A percentile compares a stretch with the other conserved stretches of the same genome.
Evolutionary conservation across 2,113 vertebrate genomes (phyloP).

Genomic region (Eublepharis macularius): DNA sequence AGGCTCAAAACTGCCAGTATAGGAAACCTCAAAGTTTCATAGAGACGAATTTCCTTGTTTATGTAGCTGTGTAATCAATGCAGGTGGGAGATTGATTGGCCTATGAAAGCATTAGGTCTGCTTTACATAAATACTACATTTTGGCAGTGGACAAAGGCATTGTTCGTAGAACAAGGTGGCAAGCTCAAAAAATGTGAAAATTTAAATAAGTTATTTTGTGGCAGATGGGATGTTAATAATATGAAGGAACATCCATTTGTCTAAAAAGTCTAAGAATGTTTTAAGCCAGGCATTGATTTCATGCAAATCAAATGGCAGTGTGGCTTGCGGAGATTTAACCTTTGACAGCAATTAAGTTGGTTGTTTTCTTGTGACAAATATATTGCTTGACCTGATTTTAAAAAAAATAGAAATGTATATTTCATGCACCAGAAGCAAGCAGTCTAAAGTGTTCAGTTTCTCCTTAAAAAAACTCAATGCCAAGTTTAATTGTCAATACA

Average conservation of each 20-base stretch:
- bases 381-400: too few relatives aligned
- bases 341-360: conserved; percentile 38
- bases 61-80: conserved; percentile 50
- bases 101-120: conserved; percentile 49
- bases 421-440: too few relatives aligned
- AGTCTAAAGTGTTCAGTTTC: too few relatives aligned
- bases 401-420: too few relatives aligned
- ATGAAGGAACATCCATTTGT: conserved; percentile 47
- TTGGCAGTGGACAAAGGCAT: conserved; percentile 62
- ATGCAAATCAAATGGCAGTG: conserved; percentile 57
- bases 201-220: conserved; percentile 50
- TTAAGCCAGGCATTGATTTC: conserved; percentile 53
- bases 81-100: conserved; percentile 51
- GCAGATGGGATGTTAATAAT: conserved; percentile 52
- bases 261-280: conserved; percentile 44
- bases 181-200: conserved; percentile 52
- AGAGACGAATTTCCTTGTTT: conserved; percentile 62
- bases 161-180: conserved; percentile 49
- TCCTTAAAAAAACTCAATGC: too few relatives aligned
- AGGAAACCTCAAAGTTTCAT: conserved; percentile 60
- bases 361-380: conserved; percentile 11
- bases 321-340: conserved; percentile 46
- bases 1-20: conserved; percentile 43
- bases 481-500: too few relatives aligned
- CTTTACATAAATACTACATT: conserved; percentile 64